Base-by-base conservation (phyloP, 2,888 invertebrate species). In the Chirona hameri region DNA sequence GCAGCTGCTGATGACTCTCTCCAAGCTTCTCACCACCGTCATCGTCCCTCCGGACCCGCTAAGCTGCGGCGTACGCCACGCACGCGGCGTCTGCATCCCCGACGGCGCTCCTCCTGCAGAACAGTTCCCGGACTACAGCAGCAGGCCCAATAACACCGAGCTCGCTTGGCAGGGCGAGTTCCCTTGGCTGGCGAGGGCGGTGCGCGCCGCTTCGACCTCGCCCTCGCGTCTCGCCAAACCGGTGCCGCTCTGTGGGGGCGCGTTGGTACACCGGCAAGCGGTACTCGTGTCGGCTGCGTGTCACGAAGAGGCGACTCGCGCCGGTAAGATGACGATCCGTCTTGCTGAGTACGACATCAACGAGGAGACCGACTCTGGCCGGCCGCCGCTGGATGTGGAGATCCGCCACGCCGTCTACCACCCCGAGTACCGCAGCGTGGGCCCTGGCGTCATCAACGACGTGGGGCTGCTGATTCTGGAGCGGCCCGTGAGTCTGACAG, bases 101-200 rank as follows among this genome's bases (percentile, higher is more conserved):
- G 39, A 24, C 24, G 69, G 1, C 27, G 14, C 9, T 7, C 15
- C 72, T 15, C 14, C 15, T 5, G 39, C 39, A 39, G 72, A 31
- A 21, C 18, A 5, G 72, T 3, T 7, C 18, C 1, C 7, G 31
- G 7, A 5, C 5, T 3, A 18, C 5, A 18, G 9, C 31, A 1
- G 0, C 4, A 7, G 39, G 4, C 39, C 7, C 39, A 39, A 39
- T 39, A 46, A 15, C 27, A n/a, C 24, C 21, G 31, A 3, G 31
- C 14, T 18, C 31, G 76, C 31, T 7, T 24, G 21, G 76, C 24
- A 24, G 39, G 76, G 39, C 46, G 76, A 76, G 76, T 76, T 76
- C 46, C 76, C 76, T 21, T 76, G 76, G 76, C 76, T 76, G 76
- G 76, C 24, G n/a, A n/a, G n/a, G 46, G 24, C 76, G 39, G 21